Conservation (phyloP, 2,113 vertebrate species). For the Sprattus sprattus region DNA sequence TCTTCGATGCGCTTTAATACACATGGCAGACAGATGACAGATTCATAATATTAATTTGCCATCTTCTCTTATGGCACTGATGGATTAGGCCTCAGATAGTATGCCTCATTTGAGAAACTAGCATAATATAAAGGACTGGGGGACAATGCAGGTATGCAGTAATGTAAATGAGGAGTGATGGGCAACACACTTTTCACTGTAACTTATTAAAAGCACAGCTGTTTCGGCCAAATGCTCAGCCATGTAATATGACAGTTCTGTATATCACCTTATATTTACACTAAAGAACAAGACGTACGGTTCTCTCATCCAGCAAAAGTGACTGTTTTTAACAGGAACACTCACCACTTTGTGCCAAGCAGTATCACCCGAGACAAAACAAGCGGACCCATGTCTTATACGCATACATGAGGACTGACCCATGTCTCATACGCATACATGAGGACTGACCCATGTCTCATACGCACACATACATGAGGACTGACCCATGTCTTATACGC, state of each 20-base stretch:
- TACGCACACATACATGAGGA: too few species aligned
- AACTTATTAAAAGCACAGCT: neutral
- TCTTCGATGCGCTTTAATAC: neutral
- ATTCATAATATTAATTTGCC: neutral
- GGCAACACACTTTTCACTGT: neutral
- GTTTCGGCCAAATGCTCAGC: neutral
- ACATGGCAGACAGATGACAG: neutral
- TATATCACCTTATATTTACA: neutral
- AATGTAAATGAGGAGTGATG: neutral
- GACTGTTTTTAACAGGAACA: too few species aligned
- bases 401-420: too few species aligned
- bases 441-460: too few species aligned
- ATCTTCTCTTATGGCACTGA: neutral
- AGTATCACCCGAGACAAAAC: too few species aligned
- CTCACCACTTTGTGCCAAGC: too few species aligned
- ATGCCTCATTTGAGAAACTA: too few species aligned
- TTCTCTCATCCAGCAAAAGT: neutral
- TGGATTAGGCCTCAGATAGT: too few species aligned
- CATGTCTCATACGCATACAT: too few species aligned
- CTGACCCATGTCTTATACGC: too few species aligned
- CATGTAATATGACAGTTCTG: neutral
- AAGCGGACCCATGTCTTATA: too few species aligned
- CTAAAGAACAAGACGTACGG: too few species aligned
- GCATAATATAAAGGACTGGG: neutral
- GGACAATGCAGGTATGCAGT: neutral